Conservation (phyloP, 1,140 invertebrate species). For the Tachypleus tridentatus region DNA sequence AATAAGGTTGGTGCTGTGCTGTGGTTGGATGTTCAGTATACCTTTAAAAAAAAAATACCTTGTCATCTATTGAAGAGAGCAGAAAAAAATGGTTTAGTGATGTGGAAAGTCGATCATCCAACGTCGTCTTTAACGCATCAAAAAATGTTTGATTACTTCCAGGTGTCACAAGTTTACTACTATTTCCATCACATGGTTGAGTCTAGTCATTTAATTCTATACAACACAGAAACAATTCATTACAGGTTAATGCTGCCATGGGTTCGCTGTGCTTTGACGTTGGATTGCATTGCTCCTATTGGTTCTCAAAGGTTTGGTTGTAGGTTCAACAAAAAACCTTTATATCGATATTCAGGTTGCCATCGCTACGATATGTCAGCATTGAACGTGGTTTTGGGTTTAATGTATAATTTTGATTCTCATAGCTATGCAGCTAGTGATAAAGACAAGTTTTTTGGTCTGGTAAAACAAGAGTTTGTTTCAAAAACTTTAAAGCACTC, state of each 20-base stretch:
- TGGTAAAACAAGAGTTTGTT: too few relatives aligned
- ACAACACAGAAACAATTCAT: conserved; percentile 52
- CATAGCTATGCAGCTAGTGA: conserved; percentile 29
- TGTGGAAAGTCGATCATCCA: conserved; percentile 58
- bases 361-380: conserved; percentile 82
- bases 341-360: conserved; percentile 83
- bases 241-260: conserved; percentile 73
- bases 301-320: conserved; percentile 46
- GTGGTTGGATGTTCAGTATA: conserved; percentile 52
- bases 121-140: conserved; percentile 82
- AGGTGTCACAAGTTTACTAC: conserved; percentile 57
- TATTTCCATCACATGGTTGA: conserved; percentile 72
- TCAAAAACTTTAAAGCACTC: too few relatives aligned
- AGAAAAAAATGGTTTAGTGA: conserved; percentile 47
- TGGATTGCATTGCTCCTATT: conserved; percentile 79
- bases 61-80: conserved; percentile 30
- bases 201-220: conserved; percentile 54
- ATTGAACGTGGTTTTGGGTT: conserved; percentile 73
- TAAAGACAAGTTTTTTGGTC: conserved; percentile 26
- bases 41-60: conserved; percentile 38
- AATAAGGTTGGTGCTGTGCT: conserved; percentile 57
- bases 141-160: conserved; percentile 84
- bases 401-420: conserved; percentile 62
- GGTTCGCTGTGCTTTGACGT: conserved; percentile 75
- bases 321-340: conserved; percentile 73